Percentiles rank a stretch among this genome's conserved stretches.
Evolutionary conservation across 2,888 invertebrate species (phyloP).

Genomic region (Caenorhabditis sp.): DNA sequence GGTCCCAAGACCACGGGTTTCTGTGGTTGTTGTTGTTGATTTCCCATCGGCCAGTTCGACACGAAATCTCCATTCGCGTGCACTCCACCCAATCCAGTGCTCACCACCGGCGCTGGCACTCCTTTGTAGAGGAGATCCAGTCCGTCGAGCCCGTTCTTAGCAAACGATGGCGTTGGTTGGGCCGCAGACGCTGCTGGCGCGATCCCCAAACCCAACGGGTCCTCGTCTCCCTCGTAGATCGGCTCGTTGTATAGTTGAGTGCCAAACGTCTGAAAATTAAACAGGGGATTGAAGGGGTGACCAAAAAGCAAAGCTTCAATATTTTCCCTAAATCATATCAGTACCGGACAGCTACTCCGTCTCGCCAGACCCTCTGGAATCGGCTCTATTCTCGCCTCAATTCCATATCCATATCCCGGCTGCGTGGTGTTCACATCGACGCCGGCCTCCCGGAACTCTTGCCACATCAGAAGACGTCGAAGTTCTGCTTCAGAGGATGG

Average conservation of each 20-base stretch:
- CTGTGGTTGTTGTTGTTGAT: neutral
- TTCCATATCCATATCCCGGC: slow-evolving; percentile 39
- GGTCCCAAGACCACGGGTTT: slow-evolving; percentile 14
- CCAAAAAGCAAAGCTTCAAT: no score
- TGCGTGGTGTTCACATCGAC: slow-evolving; percentile 46
- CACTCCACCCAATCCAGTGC: neutral
- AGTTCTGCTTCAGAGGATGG: slow-evolving; percentile 18
- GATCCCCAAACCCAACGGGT: slow-evolving; percentile 60
- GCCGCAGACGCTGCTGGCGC: slow-evolving; percentile 16
- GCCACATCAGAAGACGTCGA: slow-evolving; percentile 35
- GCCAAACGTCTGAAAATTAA: slow-evolving; percentile 64
- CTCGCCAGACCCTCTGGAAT: slow-evolving; percentile 5
- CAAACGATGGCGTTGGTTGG: neutral
- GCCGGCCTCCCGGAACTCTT: slow-evolving; percentile 40
- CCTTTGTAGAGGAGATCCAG: slow-evolving; percentile 44
- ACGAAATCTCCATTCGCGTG: slow-evolving; percentile 48
- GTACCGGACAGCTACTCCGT: slow-evolving; percentile 44
- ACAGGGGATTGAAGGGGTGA: neutral
- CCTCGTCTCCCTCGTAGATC: slow-evolving; percentile 81
- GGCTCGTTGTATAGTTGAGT: slow-evolving; percentile 76
- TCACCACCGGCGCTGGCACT: slow-evolving; percentile 30
- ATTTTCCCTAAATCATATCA: no score
- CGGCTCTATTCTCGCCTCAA: slow-evolving; percentile 19
- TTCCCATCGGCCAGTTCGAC: slow-evolving; percentile 43
- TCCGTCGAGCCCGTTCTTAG: slow-evolving; percentile 57